A percentile compares a stretch with the other conserved stretches of the same genome.
phyloP scores from a whole-genome alignment of 2,888 invertebrate genomes.

The Sacculina carcini region DNA sequence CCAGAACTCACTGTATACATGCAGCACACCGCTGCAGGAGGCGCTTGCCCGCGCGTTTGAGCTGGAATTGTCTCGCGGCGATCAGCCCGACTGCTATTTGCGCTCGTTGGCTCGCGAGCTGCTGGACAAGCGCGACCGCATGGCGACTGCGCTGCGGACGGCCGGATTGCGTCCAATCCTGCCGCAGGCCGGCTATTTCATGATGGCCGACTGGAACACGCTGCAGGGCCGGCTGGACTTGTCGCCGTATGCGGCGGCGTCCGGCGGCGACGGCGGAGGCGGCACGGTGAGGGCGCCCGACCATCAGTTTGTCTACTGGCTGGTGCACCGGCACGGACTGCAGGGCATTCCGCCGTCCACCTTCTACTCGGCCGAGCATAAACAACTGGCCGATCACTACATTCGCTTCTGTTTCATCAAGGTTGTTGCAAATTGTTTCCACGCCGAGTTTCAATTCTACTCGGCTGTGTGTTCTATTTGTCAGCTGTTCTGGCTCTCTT shows the following conservation, averaged over 20 bases:
- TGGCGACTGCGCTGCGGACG: slow-evolving; percentile 43
- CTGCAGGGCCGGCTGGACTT: slow-evolving; percentile 38
- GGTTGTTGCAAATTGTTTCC: slow-evolving; percentile 25
- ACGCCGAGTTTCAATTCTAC: too few species aligned
- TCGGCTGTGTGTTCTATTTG: too few species aligned
- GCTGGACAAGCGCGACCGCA: slow-evolving; percentile 45
- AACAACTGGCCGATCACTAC: slow-evolving; percentile 51
- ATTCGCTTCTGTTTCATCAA: slow-evolving; percentile 87
- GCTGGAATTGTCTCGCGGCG: slow-evolving; percentile 40
- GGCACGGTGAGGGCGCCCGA: slow-evolving; percentile 35
- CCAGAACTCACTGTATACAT: slow-evolving; percentile 81
- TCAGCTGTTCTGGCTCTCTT: slow-evolving; percentile 18
- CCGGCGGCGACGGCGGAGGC: slow-evolving; percentile 14
- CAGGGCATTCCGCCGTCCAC: slow-evolving; percentile 83
- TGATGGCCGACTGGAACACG: slow-evolving; percentile 71
- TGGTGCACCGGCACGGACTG: slow-evolving; percentile 70
- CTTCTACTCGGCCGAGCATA: slow-evolving; percentile 60
- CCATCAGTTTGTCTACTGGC: slow-evolving; percentile 82
- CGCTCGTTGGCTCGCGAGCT: slow-evolving; percentile 43
- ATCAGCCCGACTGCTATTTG: slow-evolving; percentile 56
- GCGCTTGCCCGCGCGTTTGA: slow-evolving; percentile 76
- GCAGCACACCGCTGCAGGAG: slow-evolving; percentile 72
- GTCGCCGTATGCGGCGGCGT: background rate
- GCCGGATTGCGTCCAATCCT: slow-evolving; percentile 69
- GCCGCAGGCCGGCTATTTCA: slow-evolving; percentile 92